Conservation (phyloP, 1,140 invertebrate genomes). For the Magallana gigas region DNA sequence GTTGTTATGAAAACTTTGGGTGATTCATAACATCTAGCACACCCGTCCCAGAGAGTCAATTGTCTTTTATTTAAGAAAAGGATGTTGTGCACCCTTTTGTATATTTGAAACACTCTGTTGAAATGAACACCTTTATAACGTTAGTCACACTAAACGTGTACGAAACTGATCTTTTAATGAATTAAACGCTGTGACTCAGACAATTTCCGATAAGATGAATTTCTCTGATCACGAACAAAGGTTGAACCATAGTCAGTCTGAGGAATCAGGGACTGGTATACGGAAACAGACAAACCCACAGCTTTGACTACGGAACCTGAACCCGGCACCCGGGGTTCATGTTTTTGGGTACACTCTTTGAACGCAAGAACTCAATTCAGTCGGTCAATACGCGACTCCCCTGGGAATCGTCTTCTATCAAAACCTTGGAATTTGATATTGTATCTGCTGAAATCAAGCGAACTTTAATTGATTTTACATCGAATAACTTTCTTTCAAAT, state of each 20-base stretch:
- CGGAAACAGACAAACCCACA: too few species aligned
- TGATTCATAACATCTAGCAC: not conserved
- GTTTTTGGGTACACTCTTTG: too few species aligned
- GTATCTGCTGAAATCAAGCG: constrained; percentile 29
- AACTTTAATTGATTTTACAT: constrained; percentile 37
- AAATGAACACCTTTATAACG: constrained; percentile 21
- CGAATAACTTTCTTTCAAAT: constrained; percentile 32
- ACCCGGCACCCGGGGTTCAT: too few species aligned
- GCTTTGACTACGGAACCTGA: too few species aligned
- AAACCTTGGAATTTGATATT: constrained; percentile 10
- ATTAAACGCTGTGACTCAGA: constrained; percentile 20
- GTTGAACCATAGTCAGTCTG: too few species aligned
- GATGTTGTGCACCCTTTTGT: not conserved
- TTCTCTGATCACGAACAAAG: not conserved
- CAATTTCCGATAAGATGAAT: not conserved
- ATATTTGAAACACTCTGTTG: not conserved
- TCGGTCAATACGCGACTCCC: not conserved
- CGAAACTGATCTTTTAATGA: constrained; percentile 26
- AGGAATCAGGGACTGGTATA: too few species aligned
- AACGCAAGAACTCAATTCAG: too few species aligned
- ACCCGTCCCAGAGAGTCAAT: not conserved
- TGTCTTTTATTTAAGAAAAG: not conserved
- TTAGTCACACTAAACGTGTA: constrained; percentile 7
- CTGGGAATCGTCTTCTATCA: constrained; percentile 12
- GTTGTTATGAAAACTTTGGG: too few species aligned